phyloP scores from a whole-genome alignment of 2,113 vertebrate genomes.

The Mustela lutreola region DNA sequence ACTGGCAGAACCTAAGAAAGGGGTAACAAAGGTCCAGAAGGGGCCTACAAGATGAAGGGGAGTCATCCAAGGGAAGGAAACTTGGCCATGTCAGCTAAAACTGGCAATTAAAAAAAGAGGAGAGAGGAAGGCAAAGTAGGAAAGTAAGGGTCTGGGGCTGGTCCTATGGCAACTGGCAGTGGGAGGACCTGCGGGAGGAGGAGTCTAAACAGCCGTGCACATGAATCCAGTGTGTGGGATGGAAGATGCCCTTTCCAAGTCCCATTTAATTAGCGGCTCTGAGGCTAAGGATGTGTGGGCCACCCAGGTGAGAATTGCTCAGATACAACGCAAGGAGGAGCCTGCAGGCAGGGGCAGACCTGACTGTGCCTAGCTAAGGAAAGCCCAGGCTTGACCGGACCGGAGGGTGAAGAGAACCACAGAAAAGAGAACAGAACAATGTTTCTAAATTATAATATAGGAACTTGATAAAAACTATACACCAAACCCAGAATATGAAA shows the following conservation, averaged over 20 bases:
- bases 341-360: slow-evolving; percentile 7
- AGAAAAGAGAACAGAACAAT: not conserved
- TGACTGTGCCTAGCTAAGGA: not conserved
- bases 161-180: not conserved
- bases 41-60: fast-evolving
- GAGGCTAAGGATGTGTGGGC: not conserved
- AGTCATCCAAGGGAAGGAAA: not conserved
- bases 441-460: not conserved
- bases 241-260: not conserved
- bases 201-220: not conserved
- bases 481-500: slow-evolving; percentile 48
- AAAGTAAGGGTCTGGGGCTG: not conserved
- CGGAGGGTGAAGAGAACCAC: not conserved
- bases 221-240: not conserved
- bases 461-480: slow-evolving; percentile 7
- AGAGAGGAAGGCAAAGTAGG: not conserved
- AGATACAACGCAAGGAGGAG: not conserved
- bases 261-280: not conserved
- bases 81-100: not conserved
- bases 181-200: fast-evolving
- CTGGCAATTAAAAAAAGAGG: not conserved
- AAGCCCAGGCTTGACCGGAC: not conserved
- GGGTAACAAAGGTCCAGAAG: not conserved
- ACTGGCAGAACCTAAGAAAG: not conserved
- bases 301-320: not conserved